Conservation (phyloP, 1,140 invertebrate genomes). For the Philotrypesis tridentata region DNA sequence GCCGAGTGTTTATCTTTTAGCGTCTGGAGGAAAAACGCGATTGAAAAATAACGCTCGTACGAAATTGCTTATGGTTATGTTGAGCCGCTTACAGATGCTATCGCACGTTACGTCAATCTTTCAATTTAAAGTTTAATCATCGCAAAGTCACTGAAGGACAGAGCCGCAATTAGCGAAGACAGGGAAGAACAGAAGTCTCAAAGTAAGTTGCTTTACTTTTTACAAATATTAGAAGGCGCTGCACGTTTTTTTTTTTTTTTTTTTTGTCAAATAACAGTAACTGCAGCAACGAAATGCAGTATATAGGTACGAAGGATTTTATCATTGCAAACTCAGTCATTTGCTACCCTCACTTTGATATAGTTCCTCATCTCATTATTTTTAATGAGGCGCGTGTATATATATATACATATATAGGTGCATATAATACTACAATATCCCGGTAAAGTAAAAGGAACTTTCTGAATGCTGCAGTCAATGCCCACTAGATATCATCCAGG, state of each 20-base stretch:
- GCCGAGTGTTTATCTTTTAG: neutral
- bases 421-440: conserved; percentile 12
- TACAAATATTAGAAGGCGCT: too few species aligned
- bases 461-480: conserved; percentile 9
- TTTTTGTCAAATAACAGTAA: neutral
- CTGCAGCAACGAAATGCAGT: too few species aligned
- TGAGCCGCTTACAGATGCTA: neutral
- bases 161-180: too few species aligned
- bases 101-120: too few species aligned
- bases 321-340: conserved; percentile 12
- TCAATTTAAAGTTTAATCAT: neutral
- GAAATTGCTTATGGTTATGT: too few species aligned
- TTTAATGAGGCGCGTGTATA: conserved; percentile 44
- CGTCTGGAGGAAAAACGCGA: neutral
- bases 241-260: too few species aligned
- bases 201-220: too few species aligned
- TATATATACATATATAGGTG: neutral
- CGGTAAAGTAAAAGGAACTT: neutral
- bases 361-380: conserved; percentile 48
- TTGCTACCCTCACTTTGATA: conserved; percentile 43
- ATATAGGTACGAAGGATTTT: neutral
- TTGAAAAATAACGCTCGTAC: neutral
- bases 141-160: neutral
- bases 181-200: too few species aligned
- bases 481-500: neutral